Evolutionary conservation across 2,113 vertebrate species (phyloP).

Genomic region (Ictidomys tridecemlineatus): DNA sequence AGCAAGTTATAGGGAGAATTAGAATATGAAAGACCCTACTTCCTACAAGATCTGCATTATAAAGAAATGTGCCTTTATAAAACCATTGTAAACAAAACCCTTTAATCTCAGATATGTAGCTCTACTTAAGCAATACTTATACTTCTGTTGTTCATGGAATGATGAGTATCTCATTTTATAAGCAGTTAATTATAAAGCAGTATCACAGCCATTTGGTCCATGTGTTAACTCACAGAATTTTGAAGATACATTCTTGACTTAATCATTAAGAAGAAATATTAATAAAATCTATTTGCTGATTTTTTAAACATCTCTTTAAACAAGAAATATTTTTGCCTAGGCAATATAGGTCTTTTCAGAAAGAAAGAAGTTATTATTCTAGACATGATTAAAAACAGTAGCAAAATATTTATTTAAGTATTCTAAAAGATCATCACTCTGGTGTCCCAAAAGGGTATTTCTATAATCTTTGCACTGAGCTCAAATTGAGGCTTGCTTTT

Average conservation of each 20-base stretch:
- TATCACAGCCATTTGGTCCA: neutral
- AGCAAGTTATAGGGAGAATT: neutral
- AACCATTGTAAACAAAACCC: neutral
- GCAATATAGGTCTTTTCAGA: conserved; percentile 59
- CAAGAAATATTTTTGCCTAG: conserved; percentile 33
- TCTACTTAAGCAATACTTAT: conserved; percentile 39
- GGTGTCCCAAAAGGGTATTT: neutral
- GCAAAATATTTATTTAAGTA: neutral
- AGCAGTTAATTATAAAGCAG: conserved; percentile 32
- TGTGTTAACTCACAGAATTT: conserved; percentile 8
- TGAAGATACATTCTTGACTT: neutral
- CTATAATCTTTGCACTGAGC: neutral
- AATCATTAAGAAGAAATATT: conserved; percentile 52
- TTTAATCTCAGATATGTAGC: neutral
- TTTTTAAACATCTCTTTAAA: conserved; percentile 1
- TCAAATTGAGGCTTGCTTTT: neutral
- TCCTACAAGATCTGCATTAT: neutral
- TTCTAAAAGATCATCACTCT: neutral
- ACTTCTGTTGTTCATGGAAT: neutral
- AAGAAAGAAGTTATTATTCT: conserved; percentile 45
- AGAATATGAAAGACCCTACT: neutral
- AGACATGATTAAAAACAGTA: conserved; percentile 48
- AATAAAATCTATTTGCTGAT: neutral
- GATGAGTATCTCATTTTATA: conserved; percentile 18
- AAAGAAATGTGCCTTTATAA: neutral